Evolutionary conservation across 2,113 vertebrate genomes (phyloP).

Genomic region (Noctilio leporinus): DNA sequence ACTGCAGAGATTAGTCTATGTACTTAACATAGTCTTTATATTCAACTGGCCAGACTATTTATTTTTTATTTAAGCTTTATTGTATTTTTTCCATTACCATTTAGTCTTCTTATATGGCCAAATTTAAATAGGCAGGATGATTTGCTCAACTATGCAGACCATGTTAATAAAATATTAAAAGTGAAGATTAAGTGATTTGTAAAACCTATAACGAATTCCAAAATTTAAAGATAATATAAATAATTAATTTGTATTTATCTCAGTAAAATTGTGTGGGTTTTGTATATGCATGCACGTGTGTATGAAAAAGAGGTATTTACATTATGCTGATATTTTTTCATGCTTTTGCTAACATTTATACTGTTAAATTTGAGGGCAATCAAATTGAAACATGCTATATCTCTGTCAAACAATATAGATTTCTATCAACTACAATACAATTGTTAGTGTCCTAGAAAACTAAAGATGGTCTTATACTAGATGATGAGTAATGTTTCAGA

Average conservation of each 20-base stretch:
- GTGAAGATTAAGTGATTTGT: background rate
- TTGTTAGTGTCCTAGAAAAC: background rate
- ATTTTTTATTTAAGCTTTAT: background rate
- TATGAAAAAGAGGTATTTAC: background rate
- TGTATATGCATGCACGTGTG: rapidly evolving
- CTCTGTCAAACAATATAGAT: background rate
- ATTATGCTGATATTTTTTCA: background rate
- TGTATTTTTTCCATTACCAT: no score
- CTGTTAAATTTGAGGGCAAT: background rate
- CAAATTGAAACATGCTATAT: background rate
- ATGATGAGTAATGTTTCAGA: background rate
- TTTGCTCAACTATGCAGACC: background rate
- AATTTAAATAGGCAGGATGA: background rate
- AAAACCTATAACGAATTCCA: background rate
- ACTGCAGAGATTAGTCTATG: background rate
- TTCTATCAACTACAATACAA: background rate
- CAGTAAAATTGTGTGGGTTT: background rate
- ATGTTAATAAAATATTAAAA: background rate
- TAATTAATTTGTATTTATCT: background rate
- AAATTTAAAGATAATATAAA: background rate
- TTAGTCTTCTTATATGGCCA: no score
- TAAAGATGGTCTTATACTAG: background rate
- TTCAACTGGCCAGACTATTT: background rate
- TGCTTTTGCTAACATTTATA: background rate
- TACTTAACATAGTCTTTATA: background rate